Evolutionary conservation across 2,113 vertebrate genomes (phyloP), one percentile per base, ranked within the genome.

Genomic region (Actenoides lindsayi): DNA sequence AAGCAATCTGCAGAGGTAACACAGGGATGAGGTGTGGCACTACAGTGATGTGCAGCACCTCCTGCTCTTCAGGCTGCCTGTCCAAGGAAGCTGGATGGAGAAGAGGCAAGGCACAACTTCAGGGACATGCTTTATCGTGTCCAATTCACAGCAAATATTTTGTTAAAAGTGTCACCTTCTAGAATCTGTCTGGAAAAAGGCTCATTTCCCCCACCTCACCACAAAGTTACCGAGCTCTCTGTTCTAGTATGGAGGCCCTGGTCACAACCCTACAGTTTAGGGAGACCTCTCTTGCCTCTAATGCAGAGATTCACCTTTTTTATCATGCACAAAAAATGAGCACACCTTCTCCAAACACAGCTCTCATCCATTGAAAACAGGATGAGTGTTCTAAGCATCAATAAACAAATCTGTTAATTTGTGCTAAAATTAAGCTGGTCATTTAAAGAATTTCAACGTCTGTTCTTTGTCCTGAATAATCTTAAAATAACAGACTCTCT

Each of bases 401-500:
- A 82, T 69, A 93, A 94, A 91, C 60, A 96, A 94, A 96, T 80
- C 67, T 88, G 63, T 74, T 79, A 54, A 90, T 90, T 90, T 80
- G n/a, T 60, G n/a, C 82, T 91, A 93, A 95, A 96, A 94, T 94
- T 95, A 94, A 90, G 85, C 11, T 20, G 16, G 53, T 91, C 81
- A 62, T 87, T 95, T 89, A 85, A 94, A 87, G 84, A 94, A 87
- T 91, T 80, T 46, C 84, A 91, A 62, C 67, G 93, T 89, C 89
- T 94, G 62, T 95, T 93, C 93, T 90, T 96, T 94, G 90, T 87
- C 87, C 70, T 83, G 94, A 90, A 83, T 74, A 79, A 86, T 83
- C 90, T 69, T 80, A 83, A 95, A 96, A 87, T 57, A 78, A 94
- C 87, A 95, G 48, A 64, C 24, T 73, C 48, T 86, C 30, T 69